Percentiles rank a stretch among this genome's conserved stretches.
These are phyloP conservation scores for Muscicapa striata DNA, from an alignment of 2,797 vertebrate species.

Conservation along the genomic window DNA sequence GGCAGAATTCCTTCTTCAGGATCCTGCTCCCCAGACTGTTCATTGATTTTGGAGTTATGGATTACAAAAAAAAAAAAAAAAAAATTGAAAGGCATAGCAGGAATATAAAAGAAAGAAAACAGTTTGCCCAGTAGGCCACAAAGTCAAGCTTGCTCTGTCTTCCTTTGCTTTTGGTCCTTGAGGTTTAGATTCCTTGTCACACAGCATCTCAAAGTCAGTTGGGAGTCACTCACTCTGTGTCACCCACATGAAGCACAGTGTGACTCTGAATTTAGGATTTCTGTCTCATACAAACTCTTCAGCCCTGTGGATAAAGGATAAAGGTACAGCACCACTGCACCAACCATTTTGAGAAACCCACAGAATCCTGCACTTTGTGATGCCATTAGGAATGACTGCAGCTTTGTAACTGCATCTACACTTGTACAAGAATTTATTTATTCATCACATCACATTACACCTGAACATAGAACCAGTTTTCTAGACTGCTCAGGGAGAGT, in stretches of 20 bases:
- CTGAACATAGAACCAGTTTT: conserved; percentile 6
- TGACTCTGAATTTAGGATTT: neutral
- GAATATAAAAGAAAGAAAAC: neutral
- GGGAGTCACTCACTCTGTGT: neutral
- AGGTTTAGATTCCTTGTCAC: neutral
- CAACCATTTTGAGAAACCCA: neutral
- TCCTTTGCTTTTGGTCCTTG: neutral
- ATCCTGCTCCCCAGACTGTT: neutral
- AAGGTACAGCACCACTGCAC: neutral
- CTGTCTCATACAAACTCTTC: neutral
- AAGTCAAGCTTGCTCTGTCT: neutral
- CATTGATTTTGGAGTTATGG: neutral
- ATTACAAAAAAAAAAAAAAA: neutral
- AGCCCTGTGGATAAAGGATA: neutral
- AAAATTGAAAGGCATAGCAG: neutral
- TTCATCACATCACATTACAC: neutral
- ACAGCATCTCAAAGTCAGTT: neutral
- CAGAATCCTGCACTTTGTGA: neutral
- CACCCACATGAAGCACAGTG: neutral
- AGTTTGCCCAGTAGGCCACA: neutral
- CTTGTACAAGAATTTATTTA: neutral
- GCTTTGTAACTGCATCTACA: neutral
- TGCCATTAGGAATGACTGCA: neutral
- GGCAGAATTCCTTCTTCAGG: neutral
- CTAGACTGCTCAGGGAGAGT: conserved; percentile 33